Evolutionary conservation across 2,888 invertebrate genomes (phyloP).

Genomic region (Sialis lutaria): DNA sequence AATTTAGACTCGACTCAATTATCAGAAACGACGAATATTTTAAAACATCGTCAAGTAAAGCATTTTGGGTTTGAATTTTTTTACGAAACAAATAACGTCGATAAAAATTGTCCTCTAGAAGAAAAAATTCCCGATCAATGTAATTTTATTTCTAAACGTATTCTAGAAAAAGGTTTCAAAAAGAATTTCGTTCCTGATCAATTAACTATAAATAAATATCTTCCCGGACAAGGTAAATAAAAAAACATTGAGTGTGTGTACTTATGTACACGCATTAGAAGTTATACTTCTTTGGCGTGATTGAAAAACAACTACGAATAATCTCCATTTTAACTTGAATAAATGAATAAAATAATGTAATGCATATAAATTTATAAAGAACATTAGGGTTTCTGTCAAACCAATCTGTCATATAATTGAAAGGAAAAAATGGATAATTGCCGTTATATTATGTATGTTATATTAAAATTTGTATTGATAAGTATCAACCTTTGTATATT

Average conservation of each 20-base stretch:
- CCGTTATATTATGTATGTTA: no score
- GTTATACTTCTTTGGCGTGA: no score
- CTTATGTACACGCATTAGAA: no score
- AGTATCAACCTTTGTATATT: no score
- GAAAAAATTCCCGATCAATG: constrained; percentile 55
- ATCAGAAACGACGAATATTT: constrained; percentile 17
- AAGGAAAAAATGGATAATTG: no score
- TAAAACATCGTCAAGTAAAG: constrained; percentile 72
- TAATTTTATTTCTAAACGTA: constrained; percentile 40
- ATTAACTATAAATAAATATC: constrained; percentile 68
- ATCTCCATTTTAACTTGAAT: no score
- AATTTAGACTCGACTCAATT: constrained; percentile 32
- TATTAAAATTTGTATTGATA: no score
- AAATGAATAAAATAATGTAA: no score
- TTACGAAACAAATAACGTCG: constrained; percentile 75
- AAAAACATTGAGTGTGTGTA: constrained; percentile 1
- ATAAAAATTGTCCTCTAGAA: constrained; percentile 44
- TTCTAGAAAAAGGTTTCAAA: constrained; percentile 24
- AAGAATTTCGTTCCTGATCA: constrained; percentile 50
- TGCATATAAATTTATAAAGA: no score
- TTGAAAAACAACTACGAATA: neutral
- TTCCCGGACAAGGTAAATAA: constrained; percentile 60
- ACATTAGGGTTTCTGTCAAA: no score
- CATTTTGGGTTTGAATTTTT: constrained; percentile 88
- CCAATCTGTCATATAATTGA: no score